Base-by-base conservation (phyloP, 2,113 vertebrate species). In the Anguilla japonica region DNA sequence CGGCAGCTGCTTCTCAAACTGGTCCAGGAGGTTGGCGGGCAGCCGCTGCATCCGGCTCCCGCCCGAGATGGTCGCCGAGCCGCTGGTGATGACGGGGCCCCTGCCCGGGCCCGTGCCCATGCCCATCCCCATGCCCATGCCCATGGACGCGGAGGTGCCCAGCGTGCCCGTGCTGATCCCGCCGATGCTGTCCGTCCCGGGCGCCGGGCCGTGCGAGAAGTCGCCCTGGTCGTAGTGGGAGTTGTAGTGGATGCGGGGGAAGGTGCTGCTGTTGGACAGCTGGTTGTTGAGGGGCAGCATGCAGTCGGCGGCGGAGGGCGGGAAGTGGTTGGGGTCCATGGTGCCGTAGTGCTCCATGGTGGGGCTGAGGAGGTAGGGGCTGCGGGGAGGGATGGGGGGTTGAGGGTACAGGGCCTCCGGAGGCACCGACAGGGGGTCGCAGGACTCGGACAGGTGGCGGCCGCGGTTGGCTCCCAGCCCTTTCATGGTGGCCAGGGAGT, bases 231-330 rank as follows among this genome's bases (percentile, higher is more conserved):
- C 98, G 0, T 97, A 99, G 93, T 99, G 98, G 22, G 98, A 97
- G 92, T 98, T 99, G 93, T 99, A 99, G 92, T 99, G 97, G 92
- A 99, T 98, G 88, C 98, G 96, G 39, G 98, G 98, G 87, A 99
- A 99, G 84, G 98, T 99, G 93, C 97, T 98, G 93, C 98, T 99
- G 88, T 97, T 98, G 34, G 98, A 97, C 91, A 99, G 94, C 94
- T 99, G 98, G 93, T 96, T 99, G 95, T 97, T 99, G 90, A 99
- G 96, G 0, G 98, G 96, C 86, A 99, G 95, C 91, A 99, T 95
- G 88, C 97, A 97, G 57, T 99, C 98, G 0, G 95, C 93, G 39
- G 95, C 93, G 1, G 93, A 86, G 4, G 91, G 89, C 85, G 95
- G 95, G 87, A 90, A 91, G 82, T 94, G 94, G 83, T 97, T 97